Conservation (phyloP, 1,140 invertebrate genomes). For the Lucilia cuprina region DNA sequence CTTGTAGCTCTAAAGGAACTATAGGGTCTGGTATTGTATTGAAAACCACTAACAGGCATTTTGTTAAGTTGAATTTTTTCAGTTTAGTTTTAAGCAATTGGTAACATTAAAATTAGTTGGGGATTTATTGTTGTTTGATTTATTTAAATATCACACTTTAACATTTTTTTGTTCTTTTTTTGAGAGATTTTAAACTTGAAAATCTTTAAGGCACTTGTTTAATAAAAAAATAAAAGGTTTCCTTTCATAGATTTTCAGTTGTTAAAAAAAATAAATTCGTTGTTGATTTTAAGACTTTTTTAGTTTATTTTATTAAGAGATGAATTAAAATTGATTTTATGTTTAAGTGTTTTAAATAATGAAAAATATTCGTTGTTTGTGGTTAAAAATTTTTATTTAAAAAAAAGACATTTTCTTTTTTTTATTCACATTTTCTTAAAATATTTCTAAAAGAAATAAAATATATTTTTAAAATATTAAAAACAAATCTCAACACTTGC, state of each 20-base stretch:
- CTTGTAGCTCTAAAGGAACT: conserved; percentile 59
- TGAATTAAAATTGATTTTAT: background rate
- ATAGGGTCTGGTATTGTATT: conserved; percentile 57
- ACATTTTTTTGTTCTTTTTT: background rate
- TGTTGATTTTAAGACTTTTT: background rate
- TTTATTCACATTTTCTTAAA: conserved; percentile 3
- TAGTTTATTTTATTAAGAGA: background rate
- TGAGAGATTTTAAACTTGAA: background rate
- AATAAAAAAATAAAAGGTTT: background rate
- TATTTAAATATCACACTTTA: background rate
- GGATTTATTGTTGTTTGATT: background rate
- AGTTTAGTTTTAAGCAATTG: background rate
- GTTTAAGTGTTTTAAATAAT: background rate
- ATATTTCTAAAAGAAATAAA: background rate
- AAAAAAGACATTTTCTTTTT: background rate
- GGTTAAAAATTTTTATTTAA: background rate
- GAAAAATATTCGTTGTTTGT: background rate
- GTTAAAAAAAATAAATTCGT: background rate
- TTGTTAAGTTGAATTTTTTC: conserved; percentile 39
- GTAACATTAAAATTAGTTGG: no score
- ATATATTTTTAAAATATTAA: background rate
- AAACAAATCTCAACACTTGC: background rate
- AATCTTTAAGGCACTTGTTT: background rate
- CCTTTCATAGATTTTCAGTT: background rate
- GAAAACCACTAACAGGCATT: conserved; percentile 59